Evolutionary conservation across 2,113 vertebrate genomes (phyloP).

Genomic region (Sprattus sprattus): DNA sequence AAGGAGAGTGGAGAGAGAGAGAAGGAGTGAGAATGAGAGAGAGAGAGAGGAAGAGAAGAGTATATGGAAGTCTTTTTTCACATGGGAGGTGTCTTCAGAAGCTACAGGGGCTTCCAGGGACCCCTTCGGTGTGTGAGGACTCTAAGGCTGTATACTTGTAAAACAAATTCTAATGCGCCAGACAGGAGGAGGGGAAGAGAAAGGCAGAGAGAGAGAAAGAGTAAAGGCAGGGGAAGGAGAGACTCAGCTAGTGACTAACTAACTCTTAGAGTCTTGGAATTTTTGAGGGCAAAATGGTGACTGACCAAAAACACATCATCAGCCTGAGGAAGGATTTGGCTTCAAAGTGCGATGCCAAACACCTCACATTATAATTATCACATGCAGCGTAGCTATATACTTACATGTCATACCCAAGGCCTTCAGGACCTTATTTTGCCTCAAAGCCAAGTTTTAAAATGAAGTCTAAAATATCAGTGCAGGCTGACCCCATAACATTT

Average conservation of each 20-base stretch:
- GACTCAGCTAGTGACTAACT: neutral
- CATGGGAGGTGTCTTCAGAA: neutral
- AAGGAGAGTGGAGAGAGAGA: neutral
- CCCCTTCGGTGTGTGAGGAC: neutral
- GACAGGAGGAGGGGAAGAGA: neutral
- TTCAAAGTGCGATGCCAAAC: neutral
- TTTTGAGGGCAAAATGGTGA: neutral
- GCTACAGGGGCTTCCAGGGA: neutral
- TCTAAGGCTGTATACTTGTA: neutral
- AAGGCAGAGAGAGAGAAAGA: neutral
- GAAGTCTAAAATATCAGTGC: neutral
- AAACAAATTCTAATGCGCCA: neutral
- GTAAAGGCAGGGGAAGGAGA: neutral
- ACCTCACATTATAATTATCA: constrained; percentile 26
- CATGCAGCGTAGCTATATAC: neutral
- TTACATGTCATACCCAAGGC: neutral
- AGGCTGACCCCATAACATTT: neutral
- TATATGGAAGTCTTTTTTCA: neutral
- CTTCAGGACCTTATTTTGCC: neutral
- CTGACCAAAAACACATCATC: constrained; percentile 18
- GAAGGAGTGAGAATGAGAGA: neutral
- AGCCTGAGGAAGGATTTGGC: neutral
- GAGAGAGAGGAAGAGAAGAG: neutral
- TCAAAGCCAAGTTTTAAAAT: constrained; percentile 31
- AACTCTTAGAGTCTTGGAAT: neutral